Percentiles rank a stretch among this genome's conserved stretches.
Conservation (phyloP, 2,797 vertebrate species). For the Sebastes minor region DNA sequence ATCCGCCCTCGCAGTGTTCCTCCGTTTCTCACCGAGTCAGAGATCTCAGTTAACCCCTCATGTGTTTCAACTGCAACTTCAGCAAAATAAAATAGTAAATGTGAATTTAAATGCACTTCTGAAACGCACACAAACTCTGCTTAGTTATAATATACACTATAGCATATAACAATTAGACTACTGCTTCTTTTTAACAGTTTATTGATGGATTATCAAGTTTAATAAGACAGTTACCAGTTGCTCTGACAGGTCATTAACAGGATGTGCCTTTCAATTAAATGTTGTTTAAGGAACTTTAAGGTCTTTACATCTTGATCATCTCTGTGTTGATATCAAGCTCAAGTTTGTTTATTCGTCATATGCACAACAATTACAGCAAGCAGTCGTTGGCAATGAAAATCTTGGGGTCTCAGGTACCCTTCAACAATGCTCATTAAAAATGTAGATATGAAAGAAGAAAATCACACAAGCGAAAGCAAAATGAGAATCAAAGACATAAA, state of each 20-base stretch:
- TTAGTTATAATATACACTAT: neutral
- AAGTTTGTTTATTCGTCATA: too few species aligned
- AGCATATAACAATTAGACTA: neutral
- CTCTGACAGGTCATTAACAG: neutral
- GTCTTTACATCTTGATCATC: neutral
- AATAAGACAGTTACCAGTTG: neutral
- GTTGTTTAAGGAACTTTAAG: neutral
- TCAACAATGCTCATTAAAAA: too few species aligned
- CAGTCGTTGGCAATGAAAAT: too few species aligned
- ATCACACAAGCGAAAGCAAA: too few species aligned
- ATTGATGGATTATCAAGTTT: neutral
- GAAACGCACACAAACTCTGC: neutral
- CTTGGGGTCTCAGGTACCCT: too few species aligned
- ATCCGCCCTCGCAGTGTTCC: constrained; percentile 22
- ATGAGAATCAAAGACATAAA: too few species aligned
- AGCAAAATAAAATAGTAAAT: neutral
- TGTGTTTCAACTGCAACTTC: neutral
- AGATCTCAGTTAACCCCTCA: neutral
- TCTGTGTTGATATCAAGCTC: neutral
- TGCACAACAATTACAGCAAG: too few species aligned
- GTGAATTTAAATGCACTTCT: neutral
- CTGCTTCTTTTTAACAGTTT: neutral
- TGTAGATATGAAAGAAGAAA: too few species aligned
- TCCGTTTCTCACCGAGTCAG: neutral
- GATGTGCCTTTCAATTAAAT: neutral